These are phyloP conservation scores for Tribolium castaneum DNA, from an alignment of 1,140 invertebrate species.

Conservation along the genomic window DNA sequence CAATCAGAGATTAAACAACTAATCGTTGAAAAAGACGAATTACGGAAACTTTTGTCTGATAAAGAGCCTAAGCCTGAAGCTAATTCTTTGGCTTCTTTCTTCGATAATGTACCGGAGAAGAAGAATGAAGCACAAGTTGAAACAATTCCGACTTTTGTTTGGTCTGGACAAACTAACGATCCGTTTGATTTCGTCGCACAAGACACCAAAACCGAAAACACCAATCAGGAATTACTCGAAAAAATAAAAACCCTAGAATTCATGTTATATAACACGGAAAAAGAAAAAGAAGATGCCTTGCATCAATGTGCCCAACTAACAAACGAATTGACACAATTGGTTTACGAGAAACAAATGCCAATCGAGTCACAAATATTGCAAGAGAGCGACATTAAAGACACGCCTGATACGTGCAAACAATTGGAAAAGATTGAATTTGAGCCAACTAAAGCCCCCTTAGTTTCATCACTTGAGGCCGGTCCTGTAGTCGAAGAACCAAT, in stretches of 20 bases:
- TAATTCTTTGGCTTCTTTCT: neutral
- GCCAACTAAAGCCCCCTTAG: slow-evolving; percentile 7
- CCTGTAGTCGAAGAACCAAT: slow-evolving; percentile 66
- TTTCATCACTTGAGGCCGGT: slow-evolving; percentile 24
- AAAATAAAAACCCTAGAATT: slow-evolving; percentile 63
- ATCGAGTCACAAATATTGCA: slow-evolving; percentile 55
- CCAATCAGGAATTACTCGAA: slow-evolving; percentile 52
- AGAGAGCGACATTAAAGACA: slow-evolving; percentile 29
- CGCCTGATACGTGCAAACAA: slow-evolving; percentile 37
- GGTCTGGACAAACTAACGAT: slow-evolving; percentile 40
- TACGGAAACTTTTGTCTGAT: too few species aligned
- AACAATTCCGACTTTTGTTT: slow-evolving; percentile 24
- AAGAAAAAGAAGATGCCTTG: slow-evolving; percentile 57
- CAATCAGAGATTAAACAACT: neutral
- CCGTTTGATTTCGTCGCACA: slow-evolving; percentile 38
- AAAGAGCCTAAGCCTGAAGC: neutral
- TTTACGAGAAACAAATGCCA: slow-evolving; percentile 53
- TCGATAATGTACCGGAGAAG: neutral
- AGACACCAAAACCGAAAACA: slow-evolving; percentile 34
- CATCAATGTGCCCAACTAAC: slow-evolving; percentile 58
- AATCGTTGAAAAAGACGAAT: neutral
- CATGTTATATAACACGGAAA: slow-evolving; percentile 60
- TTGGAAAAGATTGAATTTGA: slow-evolving; percentile 54
- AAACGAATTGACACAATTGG: slow-evolving; percentile 57
- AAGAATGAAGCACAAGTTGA: neutral